These are phyloP conservation scores for Mohoua ochrocephala DNA, from an alignment of 2,113 vertebrate genomes.

Conservation along the genomic window DNA sequence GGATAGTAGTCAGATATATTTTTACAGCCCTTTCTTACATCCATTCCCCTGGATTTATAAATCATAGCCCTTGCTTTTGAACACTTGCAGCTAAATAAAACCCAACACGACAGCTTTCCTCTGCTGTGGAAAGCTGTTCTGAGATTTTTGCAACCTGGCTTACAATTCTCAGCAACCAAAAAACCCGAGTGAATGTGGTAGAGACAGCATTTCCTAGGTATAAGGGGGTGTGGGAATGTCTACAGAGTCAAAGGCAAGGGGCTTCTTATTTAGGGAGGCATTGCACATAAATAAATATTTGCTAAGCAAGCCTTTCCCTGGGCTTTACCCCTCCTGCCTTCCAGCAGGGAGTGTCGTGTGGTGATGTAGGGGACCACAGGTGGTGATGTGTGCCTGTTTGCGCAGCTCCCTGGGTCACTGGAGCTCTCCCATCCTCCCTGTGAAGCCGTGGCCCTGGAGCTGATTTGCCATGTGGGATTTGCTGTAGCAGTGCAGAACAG, in stretches of 20 bases:
- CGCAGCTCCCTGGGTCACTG: rapidly evolving
- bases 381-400: rapidly evolving
- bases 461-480: not conserved
- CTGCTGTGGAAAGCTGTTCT: not conserved
- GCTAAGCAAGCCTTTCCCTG: not conserved
- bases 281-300: not conserved
- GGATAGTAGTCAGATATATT: not conserved
- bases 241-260: not conserved
- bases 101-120: not conserved
- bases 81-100: not conserved
- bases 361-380: not conserved
- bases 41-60: not conserved
- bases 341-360: not conserved
- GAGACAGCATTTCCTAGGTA: not conserved
- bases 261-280: not conserved
- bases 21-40: not conserved
- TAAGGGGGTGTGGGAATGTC: rapidly evolving
- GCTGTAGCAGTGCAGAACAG: not conserved
- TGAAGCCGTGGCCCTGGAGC: not conserved
- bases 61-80: not conserved
- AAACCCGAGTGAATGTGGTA: not conserved
- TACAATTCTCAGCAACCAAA: not conserved
- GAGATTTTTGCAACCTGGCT: not conserved
- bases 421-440: not conserved
- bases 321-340: not conserved